Percentiles rank a stretch among this genome's conserved stretches.
Evolutionary conservation across 2,797 vertebrate genomes (phyloP).

Genomic region (Enteromius unitaeniatus): DNA sequence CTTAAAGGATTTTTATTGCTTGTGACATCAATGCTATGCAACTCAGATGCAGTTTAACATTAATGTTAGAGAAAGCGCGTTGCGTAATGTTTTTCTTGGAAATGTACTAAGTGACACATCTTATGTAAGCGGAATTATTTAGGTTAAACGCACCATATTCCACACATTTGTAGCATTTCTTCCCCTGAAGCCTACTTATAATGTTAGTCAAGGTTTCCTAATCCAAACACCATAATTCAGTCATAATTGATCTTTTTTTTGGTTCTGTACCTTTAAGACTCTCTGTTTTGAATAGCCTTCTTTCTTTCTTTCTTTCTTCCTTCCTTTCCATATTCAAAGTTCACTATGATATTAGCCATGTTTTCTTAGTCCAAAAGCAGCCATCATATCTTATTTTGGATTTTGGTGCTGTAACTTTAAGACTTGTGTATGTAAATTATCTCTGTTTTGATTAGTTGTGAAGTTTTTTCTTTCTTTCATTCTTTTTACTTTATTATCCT

Average conservation of each 20-base stretch:
- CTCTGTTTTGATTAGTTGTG: background rate
- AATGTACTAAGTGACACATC: constrained; percentile 7
- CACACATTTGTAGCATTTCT: constrained; percentile 18
- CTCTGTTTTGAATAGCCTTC: background rate
- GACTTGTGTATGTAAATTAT: background rate
- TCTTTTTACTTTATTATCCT: background rate
- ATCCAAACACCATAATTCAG: background rate
- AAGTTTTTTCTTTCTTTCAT: background rate
- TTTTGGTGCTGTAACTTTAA: constrained; percentile 2
- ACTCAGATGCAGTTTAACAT: background rate
- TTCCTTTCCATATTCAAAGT: constrained; percentile 3
- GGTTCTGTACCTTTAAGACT: background rate
- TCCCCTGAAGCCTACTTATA: background rate
- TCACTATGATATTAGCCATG: background rate
- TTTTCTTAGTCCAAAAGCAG: background rate
- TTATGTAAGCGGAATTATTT: constrained; percentile 16
- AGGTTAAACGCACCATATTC: constrained; percentile 16
- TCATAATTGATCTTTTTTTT: background rate
- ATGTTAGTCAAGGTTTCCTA: background rate
- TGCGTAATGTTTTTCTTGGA: constrained; percentile 37
- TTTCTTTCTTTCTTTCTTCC: background rate
- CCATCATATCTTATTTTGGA: background rate
- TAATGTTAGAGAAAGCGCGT: background rate
- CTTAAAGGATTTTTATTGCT: constrained; percentile 16
- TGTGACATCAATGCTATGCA: constrained; percentile 13